Evolutionary conservation across 2,888 invertebrate genomes (phyloP), one percentile per base, ranked within the genome.

Genomic region (Tethea ocularis): DNA sequence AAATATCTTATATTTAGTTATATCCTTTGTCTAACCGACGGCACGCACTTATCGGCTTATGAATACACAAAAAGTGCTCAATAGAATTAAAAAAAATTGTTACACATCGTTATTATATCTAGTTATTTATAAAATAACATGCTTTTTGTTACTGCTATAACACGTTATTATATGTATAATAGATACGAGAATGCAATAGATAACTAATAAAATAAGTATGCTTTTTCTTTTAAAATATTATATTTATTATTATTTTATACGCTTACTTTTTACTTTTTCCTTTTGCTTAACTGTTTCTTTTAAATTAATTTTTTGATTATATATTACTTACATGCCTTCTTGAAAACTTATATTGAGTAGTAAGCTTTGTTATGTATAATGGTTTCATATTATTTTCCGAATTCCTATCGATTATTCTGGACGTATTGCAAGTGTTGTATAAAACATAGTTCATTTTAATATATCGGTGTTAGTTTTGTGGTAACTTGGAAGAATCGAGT

Each of bases 1-100:
- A 33, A 13, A 33, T 1, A 33, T 1, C 33, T 13, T 11, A 33
- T 33, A 33, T 33, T 33, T 33, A 13, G 0, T 33, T 38, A n/a
- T 36, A 13, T n/a, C 17, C 10, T 2, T 53, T 56, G 58, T 58
- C 46, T 63, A 56, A 26, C 20, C 57, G 63, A 58, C 61, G 58
- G 61, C 59, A 62, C 52, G 24, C 20, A 57, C 56, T 67, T 69
- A 72, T 80, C 71, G 74, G 83, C 82, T 84, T 84, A 83, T 82
- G 80, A 83, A 80, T 71, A 66, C 62, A 62, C 63, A 62, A 71
- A 66, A 78, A 74, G 75, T 84, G 84, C 83, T 83, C 83, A 84
- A 84, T 83, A 84, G 76, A 72, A 64, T 53, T 29, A 53, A 17
- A 63, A 56, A 41, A 33, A 52, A 63, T 72, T 80, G 75, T 80